Evolutionary conservation across 2,888 invertebrate genomes (phyloP).

Genomic region (Cecidostiba fungosa): DNA sequence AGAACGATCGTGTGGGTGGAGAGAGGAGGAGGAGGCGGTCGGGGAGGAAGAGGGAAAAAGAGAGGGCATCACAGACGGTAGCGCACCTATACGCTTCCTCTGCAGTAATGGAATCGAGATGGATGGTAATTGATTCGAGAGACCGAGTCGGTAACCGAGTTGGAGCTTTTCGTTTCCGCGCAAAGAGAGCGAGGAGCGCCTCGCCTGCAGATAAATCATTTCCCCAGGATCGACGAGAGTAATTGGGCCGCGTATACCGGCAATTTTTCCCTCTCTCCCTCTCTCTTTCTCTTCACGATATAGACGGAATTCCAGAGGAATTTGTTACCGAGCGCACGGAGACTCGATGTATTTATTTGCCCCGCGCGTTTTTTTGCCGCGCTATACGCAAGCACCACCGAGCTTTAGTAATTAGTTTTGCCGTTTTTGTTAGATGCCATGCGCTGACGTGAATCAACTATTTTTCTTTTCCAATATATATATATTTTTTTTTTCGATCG

Average conservation of each 20-base stretch:
- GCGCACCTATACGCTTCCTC: constrained; percentile 62
- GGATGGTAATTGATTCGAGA: constrained; percentile 70
- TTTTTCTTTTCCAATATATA: constrained; percentile 2
- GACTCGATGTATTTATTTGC: constrained; percentile 62
- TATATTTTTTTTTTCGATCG: not conserved
- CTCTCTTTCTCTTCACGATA: constrained; percentile 64
- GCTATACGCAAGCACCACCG: constrained; percentile 5
- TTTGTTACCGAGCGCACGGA: constrained; percentile 66
- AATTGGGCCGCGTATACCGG: constrained; percentile 70
- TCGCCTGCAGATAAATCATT: constrained; percentile 72
- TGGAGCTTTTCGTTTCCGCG: constrained; percentile 64
- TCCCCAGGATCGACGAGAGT: constrained; percentile 68
- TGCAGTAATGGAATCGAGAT: constrained; percentile 68
- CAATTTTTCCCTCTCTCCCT: not conserved
- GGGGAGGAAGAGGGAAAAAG: constrained; percentile 13
- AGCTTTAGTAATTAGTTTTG: constrained; percentile 53
- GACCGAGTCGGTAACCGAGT: constrained; percentile 64
- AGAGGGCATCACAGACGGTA: constrained; percentile 16
- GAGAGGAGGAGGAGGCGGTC: not conserved
- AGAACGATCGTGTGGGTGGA: not conserved
- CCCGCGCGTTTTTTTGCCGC: constrained; percentile 63
- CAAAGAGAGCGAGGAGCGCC: constrained; percentile 51
- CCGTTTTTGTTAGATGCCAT: constrained; percentile 31
- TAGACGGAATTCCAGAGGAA: constrained; percentile 73
- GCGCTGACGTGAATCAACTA: too few species aligned